These are phyloP conservation scores for Hoplostethus mediterraneus DNA, from an alignment of 2,797 vertebrate species.

Conservation along the genomic window DNA sequence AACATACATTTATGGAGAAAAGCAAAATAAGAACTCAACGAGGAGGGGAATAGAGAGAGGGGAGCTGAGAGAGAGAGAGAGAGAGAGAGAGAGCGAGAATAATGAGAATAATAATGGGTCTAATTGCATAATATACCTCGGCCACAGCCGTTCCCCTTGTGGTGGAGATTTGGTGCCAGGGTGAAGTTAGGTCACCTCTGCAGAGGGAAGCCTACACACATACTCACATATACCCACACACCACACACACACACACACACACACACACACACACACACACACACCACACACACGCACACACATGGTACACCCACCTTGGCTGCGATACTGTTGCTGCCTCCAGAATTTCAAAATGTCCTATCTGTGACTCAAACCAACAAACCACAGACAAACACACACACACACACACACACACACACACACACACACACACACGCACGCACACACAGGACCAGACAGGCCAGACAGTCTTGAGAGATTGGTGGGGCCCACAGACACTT, in stretches of 20 bases:
- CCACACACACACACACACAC: conserved; percentile 15
- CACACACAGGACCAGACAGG: conserved; percentile 46
- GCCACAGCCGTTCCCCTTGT: conserved; percentile 32
- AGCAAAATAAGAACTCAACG: conserved; percentile 37
- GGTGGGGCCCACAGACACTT: conserved; percentile 34
- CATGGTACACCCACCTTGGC: conserved; percentile 30
- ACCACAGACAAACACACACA: conserved; percentile 8
- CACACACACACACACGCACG: conserved; percentile 31
- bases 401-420: conserved; percentile 13
- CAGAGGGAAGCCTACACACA: conserved; percentile 28
- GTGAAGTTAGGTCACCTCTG: conserved; percentile 55
- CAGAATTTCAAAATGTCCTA: conserved; percentile 41
- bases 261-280: conserved; percentile 33
- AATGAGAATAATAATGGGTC: conserved; percentile 65
- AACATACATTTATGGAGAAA: conserved; percentile 79
- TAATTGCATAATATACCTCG: conserved; percentile 62
- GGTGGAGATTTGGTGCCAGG: conserved; percentile 25
- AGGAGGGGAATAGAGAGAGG: conserved; percentile 72
- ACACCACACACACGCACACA: conserved; percentile 23
- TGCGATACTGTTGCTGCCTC: conserved; percentile 21
- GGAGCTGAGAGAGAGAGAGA: conserved; percentile 40
- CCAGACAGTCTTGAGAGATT: conserved; percentile 36
- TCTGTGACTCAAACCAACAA: conserved; percentile 54
- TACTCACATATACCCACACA: conserved; percentile 22
- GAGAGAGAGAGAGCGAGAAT: conserved; percentile 37